Evolutionary conservation across 2,797 vertebrate genomes (phyloP), one percentile per base, ranked within the genome.

Genomic region (Phyllotis vaccarum): DNA sequence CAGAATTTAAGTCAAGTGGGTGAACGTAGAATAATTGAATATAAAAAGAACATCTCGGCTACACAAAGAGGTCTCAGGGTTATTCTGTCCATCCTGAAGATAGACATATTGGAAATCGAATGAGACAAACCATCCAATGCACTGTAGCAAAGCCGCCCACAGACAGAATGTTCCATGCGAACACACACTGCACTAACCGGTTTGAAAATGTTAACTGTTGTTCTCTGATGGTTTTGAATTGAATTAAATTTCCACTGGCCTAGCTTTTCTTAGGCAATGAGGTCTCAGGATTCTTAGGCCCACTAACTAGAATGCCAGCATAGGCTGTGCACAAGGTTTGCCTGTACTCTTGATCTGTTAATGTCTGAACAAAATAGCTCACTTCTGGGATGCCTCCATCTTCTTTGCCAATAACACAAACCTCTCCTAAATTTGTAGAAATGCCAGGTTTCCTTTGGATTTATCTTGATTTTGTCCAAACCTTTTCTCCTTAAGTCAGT

Each of bases 131-230:
- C 37, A 49, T 19, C 17, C 56, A 60, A 2, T 52, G 3, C 68
- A 60, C 31, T 37, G 49, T 24, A 66, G 29, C 24, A 29, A 4
- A 6, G 0, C 8, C 40, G 9, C 21, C 3, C 0, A 0, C 19
- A 46, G 49, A 16, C 60, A 82, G 22, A n/a, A 56, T 5, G 5
- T 3, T 43, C 13, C 13, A 0, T 24, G 89, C 29, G 82, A 86
- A 37, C 49, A 66, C 2, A 2, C 5, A 43, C 40, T 17, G 6
- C 2, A 11, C 31, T 40, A 14, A 52, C 1, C 0, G 17, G 31
- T 27, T 24, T 14, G 68, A 81, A 86, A 66, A 68, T 29, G 27
- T 29, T 37, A 72, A 72, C 70, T 64, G 46, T 27, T 56, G 11
- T 27, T 88, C 17, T 43, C 56, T 54, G 19, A 78, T 37, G 58